Base-by-base conservation (phyloP, 2,797 vertebrate species). In the Hemibagrus guttatus region DNA sequence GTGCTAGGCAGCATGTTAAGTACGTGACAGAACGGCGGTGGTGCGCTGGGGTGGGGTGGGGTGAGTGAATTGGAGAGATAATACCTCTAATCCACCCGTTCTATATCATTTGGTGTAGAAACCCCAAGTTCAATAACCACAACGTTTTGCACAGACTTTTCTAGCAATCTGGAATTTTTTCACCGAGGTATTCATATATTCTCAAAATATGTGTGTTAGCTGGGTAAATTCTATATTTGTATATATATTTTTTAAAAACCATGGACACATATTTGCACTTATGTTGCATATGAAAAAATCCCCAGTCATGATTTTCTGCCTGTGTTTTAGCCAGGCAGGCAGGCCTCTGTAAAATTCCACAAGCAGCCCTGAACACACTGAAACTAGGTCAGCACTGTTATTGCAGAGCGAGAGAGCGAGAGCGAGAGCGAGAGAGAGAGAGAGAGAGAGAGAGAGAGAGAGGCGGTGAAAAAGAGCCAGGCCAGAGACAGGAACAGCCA, bases 271-370 rank as follows among this genome's bases (percentile, higher is more conserved):
- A 92, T 91, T 90, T 88, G 66, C 91, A 94, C 94, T 91, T 94
- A 95, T 94, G 95, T 86, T 92, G 93, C 89, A 87, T 90, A 88
- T 94, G 90, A 94, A 95, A n/a, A 96, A 95, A 95, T 92, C 93
- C 95, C 91, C 94, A 94, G 95, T 96, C 95, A 96, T 95, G 95
- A 93, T 96, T 96, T 95, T 95, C 92, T 94, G 94, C 94, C 93
- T 95, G 94, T 94, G 90, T 95, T 95, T 95, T 89, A 92, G 94
- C 92, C 89, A 93, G 93, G 92, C 94, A 95, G 94, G 94, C 96
- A 95, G 95, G 95, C 95, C 95, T 94, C 96, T 96, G 96, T 96
- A 96, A 96, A 96, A 96, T 96, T 96, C 96, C 96, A 96, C 95
- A 96, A 95, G 95, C 95, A 95, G 96, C 95, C 94, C 95, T 95